Evolutionary conservation across 2,113 vertebrate genomes (phyloP).

Genomic region (Tauraco erythrolophus): DNA sequence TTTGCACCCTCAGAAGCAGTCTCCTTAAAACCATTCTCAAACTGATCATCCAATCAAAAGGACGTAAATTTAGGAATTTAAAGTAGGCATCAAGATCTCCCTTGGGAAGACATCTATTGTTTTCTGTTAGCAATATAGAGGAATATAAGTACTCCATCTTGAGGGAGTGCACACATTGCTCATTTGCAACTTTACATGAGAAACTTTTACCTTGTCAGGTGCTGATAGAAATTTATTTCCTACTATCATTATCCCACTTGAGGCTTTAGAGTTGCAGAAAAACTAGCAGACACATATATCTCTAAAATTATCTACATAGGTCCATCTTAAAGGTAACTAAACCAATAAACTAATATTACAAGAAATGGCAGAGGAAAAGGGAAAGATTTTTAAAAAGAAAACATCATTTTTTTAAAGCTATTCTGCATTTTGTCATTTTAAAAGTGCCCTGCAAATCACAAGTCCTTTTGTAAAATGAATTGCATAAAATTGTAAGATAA

Average conservation of each 20-base stretch:
- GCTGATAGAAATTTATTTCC: background rate
- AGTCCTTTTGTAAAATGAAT: background rate
- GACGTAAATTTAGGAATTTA: background rate
- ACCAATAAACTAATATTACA: background rate
- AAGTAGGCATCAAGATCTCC: background rate
- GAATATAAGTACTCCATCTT: background rate
- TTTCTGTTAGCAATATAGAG: background rate
- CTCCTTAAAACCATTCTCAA: background rate
- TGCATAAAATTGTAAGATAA: background rate
- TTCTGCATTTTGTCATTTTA: background rate
- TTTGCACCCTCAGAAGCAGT: background rate
- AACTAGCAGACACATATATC: background rate
- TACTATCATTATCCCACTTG: background rate
- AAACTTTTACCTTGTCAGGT: background rate
- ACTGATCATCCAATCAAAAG: background rate
- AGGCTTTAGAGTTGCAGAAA: background rate
- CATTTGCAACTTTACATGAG: background rate
- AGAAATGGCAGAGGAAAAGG: background rate
- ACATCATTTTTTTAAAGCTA: background rate
- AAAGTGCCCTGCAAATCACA: background rate
- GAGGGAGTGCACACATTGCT: background rate
- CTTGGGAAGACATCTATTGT: background rate
- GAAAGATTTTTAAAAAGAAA: background rate
- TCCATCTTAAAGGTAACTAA: background rate
- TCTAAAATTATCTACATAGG: background rate